Conservation (phyloP, 2,888 invertebrate genomes). For the Heteromyza rotundicornis region DNA sequence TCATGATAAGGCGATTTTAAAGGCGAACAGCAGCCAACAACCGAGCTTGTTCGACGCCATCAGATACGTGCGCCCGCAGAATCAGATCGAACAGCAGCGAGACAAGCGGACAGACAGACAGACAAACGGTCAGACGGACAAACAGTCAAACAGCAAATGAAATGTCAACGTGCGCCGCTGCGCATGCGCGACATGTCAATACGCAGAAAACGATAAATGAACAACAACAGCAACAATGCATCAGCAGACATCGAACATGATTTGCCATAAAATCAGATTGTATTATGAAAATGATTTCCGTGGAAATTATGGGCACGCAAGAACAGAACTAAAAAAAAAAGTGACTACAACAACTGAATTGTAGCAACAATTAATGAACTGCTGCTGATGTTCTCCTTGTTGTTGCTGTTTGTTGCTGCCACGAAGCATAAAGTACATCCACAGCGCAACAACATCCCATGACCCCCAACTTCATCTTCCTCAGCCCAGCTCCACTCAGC, state of each 20-base stretch:
- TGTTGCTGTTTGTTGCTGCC: too few relatives aligned
- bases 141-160: neutral
- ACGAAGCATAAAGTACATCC: neutral
- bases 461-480: neutral
- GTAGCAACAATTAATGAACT: conserved; percentile 2
- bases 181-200: conserved; percentile 1
- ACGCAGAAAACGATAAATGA: neutral
- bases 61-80: neutral
- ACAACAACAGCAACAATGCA: neutral
- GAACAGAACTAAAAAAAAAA: neutral
- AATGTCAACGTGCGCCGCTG: neutral
- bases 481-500: neutral
- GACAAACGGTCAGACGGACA: neutral
- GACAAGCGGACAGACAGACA: neutral
- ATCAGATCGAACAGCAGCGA: conserved; percentile 4
- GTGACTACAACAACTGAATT: too few relatives aligned
- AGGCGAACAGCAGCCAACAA: neutral
- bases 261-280: neutral
- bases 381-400: too few relatives aligned
- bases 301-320: neutral
- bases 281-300: conserved; percentile 5
- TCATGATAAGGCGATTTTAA: neutral
- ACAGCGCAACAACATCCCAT: neutral
- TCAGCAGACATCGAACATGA: neutral
- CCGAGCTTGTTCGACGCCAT: conserved; percentile 4